These are phyloP conservation scores for Lasius platythorax DNA, from an alignment of 2,888 invertebrate species.

Conservation along the genomic window DNA sequence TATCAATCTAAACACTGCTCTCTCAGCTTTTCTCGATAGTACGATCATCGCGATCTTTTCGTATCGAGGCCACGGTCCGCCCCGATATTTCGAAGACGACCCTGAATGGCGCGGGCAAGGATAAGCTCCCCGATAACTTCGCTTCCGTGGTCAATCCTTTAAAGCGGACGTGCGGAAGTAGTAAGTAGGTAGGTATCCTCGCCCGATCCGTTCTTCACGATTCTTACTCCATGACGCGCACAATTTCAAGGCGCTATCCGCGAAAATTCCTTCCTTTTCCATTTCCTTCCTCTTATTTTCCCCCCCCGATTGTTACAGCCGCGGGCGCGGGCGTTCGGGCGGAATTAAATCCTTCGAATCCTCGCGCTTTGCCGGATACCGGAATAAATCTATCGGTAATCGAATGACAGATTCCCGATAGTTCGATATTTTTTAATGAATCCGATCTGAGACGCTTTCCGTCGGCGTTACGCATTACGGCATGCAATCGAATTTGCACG, in stretches of 20 bases:
- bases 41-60: conserved; percentile 34
- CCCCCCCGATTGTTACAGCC: conserved; percentile 47
- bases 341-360: conserved; percentile 66
- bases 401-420: conserved; percentile 71
- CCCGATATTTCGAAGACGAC: conserved; percentile 41
- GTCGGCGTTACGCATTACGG: conserved; percentile 28
- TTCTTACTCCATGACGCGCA: conserved; percentile 30
- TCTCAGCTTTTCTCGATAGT: conserved; percentile 20
- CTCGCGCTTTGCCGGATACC: conserved; percentile 39
- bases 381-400: conserved; percentile 68
- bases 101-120: conserved; percentile 58
- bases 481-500: conserved; percentile 32
- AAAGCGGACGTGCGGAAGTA: conserved; percentile 69
- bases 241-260: conserved; percentile 42
- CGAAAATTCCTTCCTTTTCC: conserved; percentile 42
- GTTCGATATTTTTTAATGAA: conserved; percentile 71
- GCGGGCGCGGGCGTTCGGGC: conserved; percentile 27
- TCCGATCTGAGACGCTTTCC: conserved; percentile 54
- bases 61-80: conserved; percentile 47
- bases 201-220: conserved; percentile 4
- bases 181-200: conserved; percentile 1
- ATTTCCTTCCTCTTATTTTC: conserved; percentile 54
- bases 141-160: conserved; percentile 70
- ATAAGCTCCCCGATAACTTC: conserved; percentile 57
- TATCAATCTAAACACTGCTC: conserved; percentile 32